Percentiles rank a stretch among this genome's conserved stretches.
phyloP scores from a whole-genome alignment of 2,888 invertebrate genomes.

The Agrenia bidenticulata region DNA sequence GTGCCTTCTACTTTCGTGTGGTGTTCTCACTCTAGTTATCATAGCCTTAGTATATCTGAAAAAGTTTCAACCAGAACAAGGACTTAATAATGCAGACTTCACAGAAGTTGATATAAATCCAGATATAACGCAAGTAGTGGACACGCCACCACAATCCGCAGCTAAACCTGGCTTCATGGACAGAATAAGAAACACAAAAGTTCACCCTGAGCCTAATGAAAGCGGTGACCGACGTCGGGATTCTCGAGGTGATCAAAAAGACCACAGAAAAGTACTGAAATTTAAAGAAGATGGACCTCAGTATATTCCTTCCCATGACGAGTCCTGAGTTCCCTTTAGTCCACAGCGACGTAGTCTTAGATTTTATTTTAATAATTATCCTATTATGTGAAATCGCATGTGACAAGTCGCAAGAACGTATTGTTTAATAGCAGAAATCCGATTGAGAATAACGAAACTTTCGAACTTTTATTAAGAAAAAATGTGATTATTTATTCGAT shows the following conservation, averaged over 20 bases:
- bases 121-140: neutral
- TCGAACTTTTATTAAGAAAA: too few relatives aligned
- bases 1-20: conserved; percentile 21
- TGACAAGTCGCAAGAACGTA: too few relatives aligned
- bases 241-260: neutral
- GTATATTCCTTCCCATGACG: conserved; percentile 13
- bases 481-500: too few relatives aligned
- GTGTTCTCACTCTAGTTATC: conserved; percentile 16
- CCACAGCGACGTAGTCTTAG: too few relatives aligned
- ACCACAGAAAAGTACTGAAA: conserved; percentile 14
- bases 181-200: neutral
- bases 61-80: conserved; percentile 18
- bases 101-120: too few relatives aligned
- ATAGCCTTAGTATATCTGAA: conserved; percentile 10
- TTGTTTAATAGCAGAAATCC: too few relatives aligned
- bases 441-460: too few relatives aligned
- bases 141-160: neutral
- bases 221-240: neutral
- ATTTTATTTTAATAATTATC: too few relatives aligned
- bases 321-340: too few relatives aligned
- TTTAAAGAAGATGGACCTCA: conserved; percentile 29
- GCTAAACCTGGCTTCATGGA: conserved; percentile 9
- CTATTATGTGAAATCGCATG: too few relatives aligned
- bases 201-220: conserved; percentile 10
- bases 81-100: conserved; percentile 27